These are phyloP conservation scores for Atta cephalotes DNA, from an alignment of 1,140 invertebrate genomes.

Conservation along the genomic window DNA sequence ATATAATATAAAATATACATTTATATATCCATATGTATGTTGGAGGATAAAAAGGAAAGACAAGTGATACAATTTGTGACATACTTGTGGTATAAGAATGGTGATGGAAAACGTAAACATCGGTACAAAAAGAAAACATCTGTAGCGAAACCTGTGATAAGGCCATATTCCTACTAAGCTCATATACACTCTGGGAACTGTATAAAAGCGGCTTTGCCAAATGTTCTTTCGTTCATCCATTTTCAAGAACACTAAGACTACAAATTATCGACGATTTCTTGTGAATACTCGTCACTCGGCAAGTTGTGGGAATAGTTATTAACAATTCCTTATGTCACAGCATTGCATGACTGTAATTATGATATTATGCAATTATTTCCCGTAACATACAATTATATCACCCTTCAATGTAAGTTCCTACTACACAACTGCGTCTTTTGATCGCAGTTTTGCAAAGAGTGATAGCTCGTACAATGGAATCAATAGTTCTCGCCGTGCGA, in stretches of 20 bases:
- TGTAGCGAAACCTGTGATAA: conserved; percentile 21
- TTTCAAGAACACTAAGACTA: conserved; percentile 20
- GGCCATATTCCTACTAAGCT: conserved; percentile 39
- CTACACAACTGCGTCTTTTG: background rate
- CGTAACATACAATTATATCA: background rate
- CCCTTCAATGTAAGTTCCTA: background rate
- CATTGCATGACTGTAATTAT: background rate
- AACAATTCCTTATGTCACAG: conserved; percentile 21
- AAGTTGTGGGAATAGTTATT: background rate
- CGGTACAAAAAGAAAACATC: conserved; percentile 28
- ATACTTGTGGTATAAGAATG: conserved; percentile 24
- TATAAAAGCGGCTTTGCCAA: conserved; percentile 46
- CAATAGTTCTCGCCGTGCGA: background rate
- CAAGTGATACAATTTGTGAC: background rate
- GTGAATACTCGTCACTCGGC: conserved; percentile 1
- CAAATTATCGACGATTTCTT: conserved; percentile 24
- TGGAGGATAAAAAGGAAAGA: background rate
- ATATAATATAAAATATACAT: background rate
- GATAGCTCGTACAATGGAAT: background rate
- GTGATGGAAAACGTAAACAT: conserved; percentile 33
- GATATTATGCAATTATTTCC: conserved; percentile 36
- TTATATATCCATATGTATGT: background rate
- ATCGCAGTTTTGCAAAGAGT: background rate
- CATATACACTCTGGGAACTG: conserved; percentile 9
- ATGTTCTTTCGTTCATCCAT: conserved; percentile 10